Conservation (phyloP, 2,113 vertebrate species). For the Octodon degus region DNA sequence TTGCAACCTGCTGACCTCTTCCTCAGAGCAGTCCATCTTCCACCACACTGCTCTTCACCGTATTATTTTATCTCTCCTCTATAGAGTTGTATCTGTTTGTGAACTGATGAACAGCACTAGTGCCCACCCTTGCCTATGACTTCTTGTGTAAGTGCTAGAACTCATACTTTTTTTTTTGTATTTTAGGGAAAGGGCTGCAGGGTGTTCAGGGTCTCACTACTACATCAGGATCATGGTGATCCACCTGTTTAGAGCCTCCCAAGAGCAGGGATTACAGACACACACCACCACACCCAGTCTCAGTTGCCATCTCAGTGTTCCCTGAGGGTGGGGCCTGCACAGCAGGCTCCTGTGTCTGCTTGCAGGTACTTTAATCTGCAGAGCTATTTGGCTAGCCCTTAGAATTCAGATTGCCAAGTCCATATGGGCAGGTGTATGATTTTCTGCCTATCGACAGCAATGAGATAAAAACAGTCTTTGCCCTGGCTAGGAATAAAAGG, state of each 20-base stretch:
- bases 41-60: not conserved
- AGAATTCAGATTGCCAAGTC: not conserved
- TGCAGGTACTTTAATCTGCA: no score
- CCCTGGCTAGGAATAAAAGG: not conserved
- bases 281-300: no score
- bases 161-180: not conserved
- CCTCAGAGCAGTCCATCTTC: not conserved
- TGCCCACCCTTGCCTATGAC: not conserved
- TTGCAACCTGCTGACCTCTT: not conserved
- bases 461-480: not conserved
- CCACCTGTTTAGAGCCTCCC: no score
- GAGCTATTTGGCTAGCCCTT: no score
- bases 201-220: no score
- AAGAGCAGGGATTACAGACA: no score
- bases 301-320: no score
- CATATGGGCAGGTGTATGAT: not conserved
- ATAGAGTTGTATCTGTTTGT: not conserved
- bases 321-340: no score
- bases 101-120: not conserved
- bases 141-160: not conserved
- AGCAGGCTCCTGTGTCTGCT: no score
- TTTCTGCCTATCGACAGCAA: not conserved
- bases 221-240: no score
- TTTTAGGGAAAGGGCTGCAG: no score
- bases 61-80: not conserved